These are phyloP conservation scores for Nyctalus aviator DNA, from an alignment of 2,797 vertebrate species.

Conservation along the genomic window DNA sequence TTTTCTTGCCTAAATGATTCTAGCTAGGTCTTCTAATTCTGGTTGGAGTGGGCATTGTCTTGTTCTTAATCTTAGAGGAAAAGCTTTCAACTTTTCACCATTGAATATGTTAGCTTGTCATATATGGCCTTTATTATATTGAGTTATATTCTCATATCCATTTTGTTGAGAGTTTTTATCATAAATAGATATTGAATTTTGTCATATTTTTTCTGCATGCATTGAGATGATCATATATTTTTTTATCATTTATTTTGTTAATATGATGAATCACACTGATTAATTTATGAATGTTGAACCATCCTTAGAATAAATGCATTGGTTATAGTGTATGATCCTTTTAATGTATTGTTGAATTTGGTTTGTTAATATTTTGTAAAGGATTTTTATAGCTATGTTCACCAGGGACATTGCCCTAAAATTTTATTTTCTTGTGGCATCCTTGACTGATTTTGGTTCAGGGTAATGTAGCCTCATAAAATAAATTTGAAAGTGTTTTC, in stretches of 20 bases:
- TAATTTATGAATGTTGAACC: background rate
- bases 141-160: background rate
- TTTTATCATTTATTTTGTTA: background rate
- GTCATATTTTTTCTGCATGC: background rate
- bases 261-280: background rate
- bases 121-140: background rate
- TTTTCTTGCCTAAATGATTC: background rate
- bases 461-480: background rate
- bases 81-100: background rate
- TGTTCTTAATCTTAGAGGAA: background rate
- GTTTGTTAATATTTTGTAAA: background rate
- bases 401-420: background rate
- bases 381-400: background rate
- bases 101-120: background rate
- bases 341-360: background rate
- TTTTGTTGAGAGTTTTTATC: background rate
- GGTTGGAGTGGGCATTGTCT: background rate
- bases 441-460: background rate
- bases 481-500: background rate
- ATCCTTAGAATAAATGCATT: background rate
- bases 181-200: background rate
- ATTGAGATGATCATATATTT: background rate
- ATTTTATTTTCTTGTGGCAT: background rate
- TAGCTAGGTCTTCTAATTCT: background rate
- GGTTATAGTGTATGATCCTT: background rate